A percentile compares a stretch with the other conserved stretches of the same genome.
Evolutionary conservation across 2,113 vertebrate genomes (phyloP).

Genomic region (Spermophilus dauricus): DNA sequence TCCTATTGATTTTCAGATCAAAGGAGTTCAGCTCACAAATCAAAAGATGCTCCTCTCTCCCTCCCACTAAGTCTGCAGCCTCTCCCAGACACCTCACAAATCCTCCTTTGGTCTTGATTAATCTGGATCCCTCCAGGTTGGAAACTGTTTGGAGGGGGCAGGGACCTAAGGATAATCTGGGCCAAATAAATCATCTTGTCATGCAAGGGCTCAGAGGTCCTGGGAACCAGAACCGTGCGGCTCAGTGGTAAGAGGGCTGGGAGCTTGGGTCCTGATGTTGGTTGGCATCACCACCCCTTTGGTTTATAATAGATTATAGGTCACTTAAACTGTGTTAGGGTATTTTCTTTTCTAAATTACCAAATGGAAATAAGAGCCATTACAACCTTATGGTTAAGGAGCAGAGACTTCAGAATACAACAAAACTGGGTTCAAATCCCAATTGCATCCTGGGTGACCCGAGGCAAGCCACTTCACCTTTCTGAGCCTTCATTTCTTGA

Average conservation of each 20-base stretch:
- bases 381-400: not conserved
- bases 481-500: not conserved
- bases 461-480: not conserved
- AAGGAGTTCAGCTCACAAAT: constrained; percentile 67
- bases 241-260: not conserved
- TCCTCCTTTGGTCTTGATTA: constrained; percentile 27
- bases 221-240: not conserved
- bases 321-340: not conserved
- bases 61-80: not conserved
- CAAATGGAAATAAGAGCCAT: not conserved
- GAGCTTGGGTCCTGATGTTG: not conserved
- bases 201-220: not conserved
- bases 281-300: not conserved
- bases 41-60: constrained; percentile 48
- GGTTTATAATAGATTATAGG: not conserved
- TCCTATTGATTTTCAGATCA: constrained; percentile 71
- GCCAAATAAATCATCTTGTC: not conserved
- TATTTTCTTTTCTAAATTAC: not conserved
- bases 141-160: not conserved
- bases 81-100: constrained; percentile 16
- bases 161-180: not conserved
- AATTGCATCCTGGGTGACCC: not conserved
- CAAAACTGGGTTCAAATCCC: not conserved
- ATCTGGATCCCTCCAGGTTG: not conserved
- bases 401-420: not conserved